A percentile compares a stretch with the other conserved stretches of the same genome.
Conservation (phyloP, 2,888 invertebrate species). For the Trichogramma evanescens region DNA sequence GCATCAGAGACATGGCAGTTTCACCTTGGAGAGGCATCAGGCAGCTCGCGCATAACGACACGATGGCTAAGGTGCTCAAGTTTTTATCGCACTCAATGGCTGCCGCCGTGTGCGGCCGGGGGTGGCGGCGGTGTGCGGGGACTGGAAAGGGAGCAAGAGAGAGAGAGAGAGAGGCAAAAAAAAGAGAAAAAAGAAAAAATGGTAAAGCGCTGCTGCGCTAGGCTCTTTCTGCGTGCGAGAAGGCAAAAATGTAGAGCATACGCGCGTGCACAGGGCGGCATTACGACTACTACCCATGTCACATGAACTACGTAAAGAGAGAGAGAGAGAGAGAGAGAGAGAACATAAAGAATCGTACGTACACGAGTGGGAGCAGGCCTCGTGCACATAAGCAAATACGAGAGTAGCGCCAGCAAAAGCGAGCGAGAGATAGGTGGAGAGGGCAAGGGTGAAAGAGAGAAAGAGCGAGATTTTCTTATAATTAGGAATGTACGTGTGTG, state of each 20-base stretch:
- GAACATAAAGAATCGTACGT: not conserved
- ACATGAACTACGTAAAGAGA: not conserved
- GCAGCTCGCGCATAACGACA: not conserved
- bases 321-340: not conserved
- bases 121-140: no score
- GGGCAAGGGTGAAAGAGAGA: not conserved
- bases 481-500: no score
- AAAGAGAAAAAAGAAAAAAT: not conserved
- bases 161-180: not conserved
- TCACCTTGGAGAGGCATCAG: not conserved
- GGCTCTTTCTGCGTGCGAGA: no score
- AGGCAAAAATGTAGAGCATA: not conserved
- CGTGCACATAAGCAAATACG: no score
- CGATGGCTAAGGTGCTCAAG: no score
- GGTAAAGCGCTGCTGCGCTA: not conserved
- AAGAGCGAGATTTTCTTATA: not conserved
- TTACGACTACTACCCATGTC: not conserved
- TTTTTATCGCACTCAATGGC: not conserved
- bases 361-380: not conserved
- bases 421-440: not conserved
- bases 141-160: not conserved
- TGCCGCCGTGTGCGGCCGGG: not conserved
- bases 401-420: no score
- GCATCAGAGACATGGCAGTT: not conserved
- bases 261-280: no score